These are phyloP conservation scores for Cyclura pinguis DNA, from an alignment of 2,797 vertebrate species.

Conservation along the genomic window DNA sequence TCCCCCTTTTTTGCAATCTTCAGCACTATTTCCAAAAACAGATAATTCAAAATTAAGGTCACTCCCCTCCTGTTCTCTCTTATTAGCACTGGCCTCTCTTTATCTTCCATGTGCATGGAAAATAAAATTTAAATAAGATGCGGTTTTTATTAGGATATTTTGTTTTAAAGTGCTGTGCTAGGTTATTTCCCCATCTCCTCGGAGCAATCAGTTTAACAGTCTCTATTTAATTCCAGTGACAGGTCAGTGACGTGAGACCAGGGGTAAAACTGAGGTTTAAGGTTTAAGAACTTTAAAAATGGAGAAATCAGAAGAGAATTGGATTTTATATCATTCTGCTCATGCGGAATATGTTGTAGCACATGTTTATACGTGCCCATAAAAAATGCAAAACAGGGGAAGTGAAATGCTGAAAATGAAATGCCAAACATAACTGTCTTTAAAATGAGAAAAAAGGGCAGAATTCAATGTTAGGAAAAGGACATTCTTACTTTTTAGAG, in stretches of 20 bases:
- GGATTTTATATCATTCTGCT: constrained; percentile 62
- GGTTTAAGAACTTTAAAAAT: constrained; percentile 47
- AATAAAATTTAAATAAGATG: constrained; percentile 72
- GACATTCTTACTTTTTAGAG: constrained; percentile 42
- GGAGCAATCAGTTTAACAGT: constrained; percentile 64
- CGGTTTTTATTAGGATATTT: constrained; percentile 68
- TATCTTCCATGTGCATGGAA: constrained; percentile 56
- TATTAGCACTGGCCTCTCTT: constrained; percentile 60
- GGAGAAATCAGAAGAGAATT: constrained; percentile 57
- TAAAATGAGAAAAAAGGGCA: constrained; percentile 57
- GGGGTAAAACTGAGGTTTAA: constrained; percentile 62
- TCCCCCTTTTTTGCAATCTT: constrained; percentile 51
- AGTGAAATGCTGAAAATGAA: constrained; percentile 70
- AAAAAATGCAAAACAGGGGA: constrained; percentile 66
- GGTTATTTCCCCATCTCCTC: constrained; percentile 53
- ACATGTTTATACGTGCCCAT: constrained; percentile 71
- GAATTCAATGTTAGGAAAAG: constrained; percentile 56
- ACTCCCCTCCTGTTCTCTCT: constrained; percentile 47
- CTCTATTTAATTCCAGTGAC: constrained; percentile 67
- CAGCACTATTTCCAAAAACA: constrained; percentile 68
- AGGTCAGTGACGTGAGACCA: constrained; percentile 62
- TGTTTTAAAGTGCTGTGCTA: constrained; percentile 47
- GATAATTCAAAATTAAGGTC: constrained; percentile 72
- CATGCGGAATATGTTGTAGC: constrained; percentile 64
- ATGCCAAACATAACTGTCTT: constrained; percentile 69